These are phyloP conservation scores for Brevimyrus niger DNA, from an alignment of 2,113 vertebrate genomes.

Conservation along the genomic window DNA sequence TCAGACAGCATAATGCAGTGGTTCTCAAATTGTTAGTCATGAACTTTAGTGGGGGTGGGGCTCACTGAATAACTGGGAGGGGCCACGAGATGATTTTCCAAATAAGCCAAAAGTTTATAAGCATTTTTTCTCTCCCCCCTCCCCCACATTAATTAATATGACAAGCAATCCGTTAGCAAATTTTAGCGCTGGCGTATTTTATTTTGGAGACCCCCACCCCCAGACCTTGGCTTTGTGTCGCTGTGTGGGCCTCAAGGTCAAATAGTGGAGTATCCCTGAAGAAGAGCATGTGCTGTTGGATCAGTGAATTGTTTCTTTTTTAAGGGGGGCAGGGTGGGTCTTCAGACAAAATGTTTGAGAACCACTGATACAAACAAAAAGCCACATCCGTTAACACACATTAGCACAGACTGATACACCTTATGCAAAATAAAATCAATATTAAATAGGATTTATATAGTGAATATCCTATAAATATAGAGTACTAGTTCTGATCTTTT, in stretches of 20 bases:
- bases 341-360: not conserved
- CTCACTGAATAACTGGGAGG: not conserved
- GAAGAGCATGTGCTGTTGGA: not conserved
- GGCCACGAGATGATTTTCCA: not conserved
- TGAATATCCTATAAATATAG: conserved; percentile 2
- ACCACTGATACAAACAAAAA: not conserved
- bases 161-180: not conserved
- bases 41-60: not conserved
- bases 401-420: not conserved
- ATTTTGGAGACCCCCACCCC: not conserved
- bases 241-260: not conserved
- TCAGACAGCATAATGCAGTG: not conserved
- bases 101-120: not conserved
- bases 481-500: not conserved
- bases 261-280: not conserved
- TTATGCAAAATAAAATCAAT: conserved; percentile 3
- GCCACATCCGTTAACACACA: not conserved
- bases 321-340: not conserved
- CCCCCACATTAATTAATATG: not conserved
- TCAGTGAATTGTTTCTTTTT: not conserved
- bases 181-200: not conserved
- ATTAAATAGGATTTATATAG: conserved; percentile 1
- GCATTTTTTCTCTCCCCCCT: too few species aligned
- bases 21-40: not conserved
- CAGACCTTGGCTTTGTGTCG: not conserved